Evolutionary conservation across 2,888 invertebrate genomes (phyloP).

Genomic region (Meta bourneti): DNA sequence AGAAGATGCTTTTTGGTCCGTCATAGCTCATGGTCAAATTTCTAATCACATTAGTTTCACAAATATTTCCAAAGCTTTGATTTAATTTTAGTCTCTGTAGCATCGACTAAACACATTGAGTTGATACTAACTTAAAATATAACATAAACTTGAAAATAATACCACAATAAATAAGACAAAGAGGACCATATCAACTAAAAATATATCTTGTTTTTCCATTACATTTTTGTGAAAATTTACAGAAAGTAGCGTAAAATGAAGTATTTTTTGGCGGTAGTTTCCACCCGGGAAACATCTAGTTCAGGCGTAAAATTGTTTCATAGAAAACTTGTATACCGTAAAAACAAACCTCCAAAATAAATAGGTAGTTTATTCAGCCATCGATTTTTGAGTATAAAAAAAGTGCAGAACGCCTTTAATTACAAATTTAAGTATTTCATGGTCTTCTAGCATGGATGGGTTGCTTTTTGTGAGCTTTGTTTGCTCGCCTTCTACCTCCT

Average conservation of each 20-base stretch:
- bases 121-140: neutral
- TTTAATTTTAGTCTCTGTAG: too few relatives aligned
- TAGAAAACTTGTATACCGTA: neutral
- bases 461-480: neutral
- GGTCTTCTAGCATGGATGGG: conserved; percentile 8
- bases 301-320: neutral
- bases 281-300: neutral
- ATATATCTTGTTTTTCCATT: neutral
- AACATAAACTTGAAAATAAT: neutral
- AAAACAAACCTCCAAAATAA: neutral
- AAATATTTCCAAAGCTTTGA: neutral
- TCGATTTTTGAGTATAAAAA: neutral
- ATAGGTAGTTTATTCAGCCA: neutral
- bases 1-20: too few relatives aligned
- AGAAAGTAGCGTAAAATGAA: neutral
- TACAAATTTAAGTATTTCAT: conserved; percentile 22
- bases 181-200: too few relatives aligned
- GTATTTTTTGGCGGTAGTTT: neutral
- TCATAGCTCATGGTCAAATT: neutral
- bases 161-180: neutral
- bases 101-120: neutral
- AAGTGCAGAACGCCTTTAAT: neutral
- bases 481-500: conserved; percentile 1
- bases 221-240: neutral
- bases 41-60: neutral